These are phyloP conservation scores for Arrhamphus sclerolepis DNA, from an alignment of 2,797 vertebrate species.

Conservation along the genomic window DNA sequence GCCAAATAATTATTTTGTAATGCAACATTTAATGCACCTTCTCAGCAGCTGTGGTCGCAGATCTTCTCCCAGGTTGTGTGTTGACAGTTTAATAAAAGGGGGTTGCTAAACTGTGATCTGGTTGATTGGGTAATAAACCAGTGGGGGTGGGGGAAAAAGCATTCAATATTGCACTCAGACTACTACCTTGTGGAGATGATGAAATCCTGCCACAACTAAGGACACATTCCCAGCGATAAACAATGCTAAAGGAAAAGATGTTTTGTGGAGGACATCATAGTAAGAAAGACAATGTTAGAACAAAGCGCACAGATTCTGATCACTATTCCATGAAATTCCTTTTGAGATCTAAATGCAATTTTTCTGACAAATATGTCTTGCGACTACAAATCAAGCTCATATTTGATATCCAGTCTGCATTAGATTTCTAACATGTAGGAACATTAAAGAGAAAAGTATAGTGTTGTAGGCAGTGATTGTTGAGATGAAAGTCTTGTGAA, in stretches of 20 bases:
- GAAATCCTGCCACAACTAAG: slow-evolving; percentile 11
- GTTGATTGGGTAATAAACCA: slow-evolving; percentile 39
- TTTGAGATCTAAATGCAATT: too few species aligned
- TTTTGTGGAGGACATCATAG: too few species aligned
- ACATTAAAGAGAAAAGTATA: too few species aligned
- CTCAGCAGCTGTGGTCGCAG: slow-evolving; percentile 30
- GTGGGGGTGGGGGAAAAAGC: slow-evolving; percentile 19
- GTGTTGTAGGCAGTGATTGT: too few species aligned
- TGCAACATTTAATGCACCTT: slow-evolving; percentile 51
- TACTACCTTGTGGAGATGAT: slow-evolving; percentile 20
- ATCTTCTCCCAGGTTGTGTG: slow-evolving; percentile 36
- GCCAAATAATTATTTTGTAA: slow-evolving; percentile 61
- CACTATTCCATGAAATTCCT: too few species aligned
- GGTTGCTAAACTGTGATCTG: slow-evolving; percentile 37
- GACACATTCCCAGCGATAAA: slow-evolving; percentile 1
- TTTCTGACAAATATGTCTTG: too few species aligned
- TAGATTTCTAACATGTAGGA: too few species aligned
- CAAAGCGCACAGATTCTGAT: too few species aligned
- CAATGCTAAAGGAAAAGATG: background rate
- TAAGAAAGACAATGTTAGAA: too few species aligned
- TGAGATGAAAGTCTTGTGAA: too few species aligned
- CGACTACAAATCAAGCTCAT: too few species aligned
- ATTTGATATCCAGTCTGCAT: too few species aligned
- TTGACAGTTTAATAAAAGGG: slow-evolving; percentile 49
- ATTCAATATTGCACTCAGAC: slow-evolving; percentile 24